Evolutionary conservation across 2,797 vertebrate genomes (phyloP), one percentile per base, ranked within the genome.

Genomic region (Rhinella marina): DNA sequence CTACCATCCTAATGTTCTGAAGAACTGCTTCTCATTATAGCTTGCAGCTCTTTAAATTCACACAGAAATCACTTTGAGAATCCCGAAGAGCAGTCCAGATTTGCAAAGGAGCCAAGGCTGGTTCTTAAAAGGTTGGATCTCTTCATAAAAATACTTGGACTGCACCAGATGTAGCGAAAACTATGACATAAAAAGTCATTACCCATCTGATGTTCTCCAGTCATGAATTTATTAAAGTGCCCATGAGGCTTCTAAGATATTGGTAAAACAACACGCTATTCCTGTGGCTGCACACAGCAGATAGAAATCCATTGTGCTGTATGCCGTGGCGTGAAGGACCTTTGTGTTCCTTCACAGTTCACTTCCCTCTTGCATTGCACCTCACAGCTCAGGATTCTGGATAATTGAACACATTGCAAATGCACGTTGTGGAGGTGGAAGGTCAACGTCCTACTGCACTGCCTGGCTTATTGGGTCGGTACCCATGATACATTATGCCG

Each of bases 311-410:
- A 56, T 54, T 64, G 62, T 82, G 14, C 16, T 41, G 2, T 62
- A 11, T 32, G 52, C 8, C 14, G 7, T 54, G 23, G 27, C 54
- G 80, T 66, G 61, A 82, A 82, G 41, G 81, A 68, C 81, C 48
- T 82, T 64, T 68, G 57, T 48, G 41, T 82, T 68, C 50, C 50
- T 82, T 82, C 81, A 82, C 64, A 82, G 48, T 70, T 82, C 48
- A 70, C 14, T 82, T 29, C 12, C n/a, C 70, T 70, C 16, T 68
- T 68, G 50, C 11, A 54, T 82, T 82, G 48, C 50, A 70, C 50
- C 62, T 68, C 50, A 70, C 50, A 48, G 81, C 81, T 68, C n/a
- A n/a, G 81, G 27, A 56, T 70, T 54, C 25, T 17, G 27, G 50
- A 72, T 29, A 32, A 72, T 56, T 83, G 52, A 70, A 83, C 41